phyloP scores from a whole-genome alignment of 2,113 vertebrate genomes.

The Osmerus eperlanus region DNA sequence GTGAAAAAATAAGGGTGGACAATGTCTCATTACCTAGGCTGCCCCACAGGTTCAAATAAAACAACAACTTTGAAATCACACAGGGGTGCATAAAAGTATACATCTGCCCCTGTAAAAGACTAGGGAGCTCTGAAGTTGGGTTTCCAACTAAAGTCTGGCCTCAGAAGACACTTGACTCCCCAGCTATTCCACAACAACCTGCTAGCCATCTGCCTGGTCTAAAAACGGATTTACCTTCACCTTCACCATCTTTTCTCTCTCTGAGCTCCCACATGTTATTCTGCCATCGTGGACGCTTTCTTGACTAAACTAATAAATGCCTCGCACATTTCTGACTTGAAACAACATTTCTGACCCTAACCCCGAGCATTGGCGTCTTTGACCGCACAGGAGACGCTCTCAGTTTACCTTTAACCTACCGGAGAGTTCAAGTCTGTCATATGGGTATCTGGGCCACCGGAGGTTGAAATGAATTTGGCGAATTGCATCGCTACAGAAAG shows the following conservation, averaged over 20 bases:
- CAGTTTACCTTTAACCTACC: slow-evolving; percentile 55
- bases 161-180: background rate
- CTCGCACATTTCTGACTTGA: no score
- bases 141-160: background rate
- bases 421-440: slow-evolving; percentile 54
- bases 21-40: slow-evolving; percentile 56
- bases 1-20: slow-evolving; percentile 46
- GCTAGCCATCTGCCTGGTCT: no score
- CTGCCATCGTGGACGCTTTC: no score
- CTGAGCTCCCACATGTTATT: no score
- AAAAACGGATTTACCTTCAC: background rate
- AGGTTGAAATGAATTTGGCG: slow-evolving; percentile 65
- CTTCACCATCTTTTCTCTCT: no score
- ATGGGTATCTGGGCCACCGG: slow-evolving; percentile 62
- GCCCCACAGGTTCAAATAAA: slow-evolving; percentile 45
- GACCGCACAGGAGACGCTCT: slow-evolving; percentile 18
- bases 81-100: slow-evolving; percentile 45
- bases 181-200: background rate
- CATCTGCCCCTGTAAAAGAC: background rate
- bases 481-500: slow-evolving; percentile 63
- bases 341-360: no score
- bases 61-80: slow-evolving; percentile 48
- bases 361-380: no score
- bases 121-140: slow-evolving; percentile 1
- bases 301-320: no score